phyloP scores from a whole-genome alignment of 2,888 invertebrate genomes.

The Macropis europaea region DNA sequence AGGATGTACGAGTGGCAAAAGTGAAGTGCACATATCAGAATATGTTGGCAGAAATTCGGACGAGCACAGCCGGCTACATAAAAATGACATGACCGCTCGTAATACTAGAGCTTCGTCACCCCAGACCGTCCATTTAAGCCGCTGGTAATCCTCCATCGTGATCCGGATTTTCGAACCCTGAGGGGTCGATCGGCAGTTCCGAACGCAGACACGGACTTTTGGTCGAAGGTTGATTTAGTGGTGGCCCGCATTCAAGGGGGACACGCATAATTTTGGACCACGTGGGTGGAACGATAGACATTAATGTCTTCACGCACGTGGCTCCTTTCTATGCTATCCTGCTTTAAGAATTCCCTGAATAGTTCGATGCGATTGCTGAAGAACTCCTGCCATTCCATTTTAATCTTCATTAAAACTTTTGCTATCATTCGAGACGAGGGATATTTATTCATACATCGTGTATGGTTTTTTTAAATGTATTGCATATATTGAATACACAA shows the following conservation, averaged over 20 bases:
- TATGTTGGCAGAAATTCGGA: neutral
- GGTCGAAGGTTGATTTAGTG: slow-evolving; percentile 40
- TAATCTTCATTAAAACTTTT: too few relatives aligned
- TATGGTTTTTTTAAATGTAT: too few relatives aligned
- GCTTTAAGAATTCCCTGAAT: too few relatives aligned
- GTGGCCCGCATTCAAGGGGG: slow-evolving; percentile 23
- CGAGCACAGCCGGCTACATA: slow-evolving; percentile 20
- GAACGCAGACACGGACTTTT: neutral
- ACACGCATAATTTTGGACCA: slow-evolving; percentile 38
- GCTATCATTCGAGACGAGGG: too few relatives aligned
- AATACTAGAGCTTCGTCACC: slow-evolving; percentile 28
- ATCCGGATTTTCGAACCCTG: slow-evolving; percentile 44
- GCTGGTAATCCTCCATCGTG: slow-evolving; percentile 46
- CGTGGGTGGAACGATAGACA: slow-evolving; percentile 44
- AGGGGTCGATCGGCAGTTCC: slow-evolving; percentile 30
- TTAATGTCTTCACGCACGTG: slow-evolving; percentile 10
- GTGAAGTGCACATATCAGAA: slow-evolving; percentile 15
- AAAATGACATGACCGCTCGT: slow-evolving; percentile 25
- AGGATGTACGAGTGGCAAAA: neutral
- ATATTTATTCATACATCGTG: too few relatives aligned
- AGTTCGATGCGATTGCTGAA: too few relatives aligned
- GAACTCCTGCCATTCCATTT: too few relatives aligned
- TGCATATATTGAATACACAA: too few relatives aligned
- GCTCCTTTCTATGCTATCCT: slow-evolving; percentile 4
- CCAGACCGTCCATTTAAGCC: slow-evolving; percentile 27